These are phyloP conservation scores for Euzophera pinguis DNA, from an alignment of 2,888 invertebrate genomes.

Conservation along the genomic window DNA sequence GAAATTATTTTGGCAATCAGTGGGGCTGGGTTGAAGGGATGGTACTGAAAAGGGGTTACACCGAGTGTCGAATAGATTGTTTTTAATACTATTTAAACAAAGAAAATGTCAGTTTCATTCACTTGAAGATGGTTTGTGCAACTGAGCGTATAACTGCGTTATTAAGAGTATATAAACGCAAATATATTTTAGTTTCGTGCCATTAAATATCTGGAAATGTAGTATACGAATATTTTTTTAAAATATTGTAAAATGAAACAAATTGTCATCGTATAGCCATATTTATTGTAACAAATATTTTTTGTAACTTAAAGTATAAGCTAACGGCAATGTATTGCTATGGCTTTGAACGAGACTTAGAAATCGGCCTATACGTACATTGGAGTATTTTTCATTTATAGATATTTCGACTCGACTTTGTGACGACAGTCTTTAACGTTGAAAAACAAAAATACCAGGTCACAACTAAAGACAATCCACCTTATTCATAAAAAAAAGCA, in stretches of 20 bases:
- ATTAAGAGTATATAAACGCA: conserved; percentile 1
- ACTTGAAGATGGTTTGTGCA: background rate
- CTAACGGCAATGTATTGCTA: conserved; percentile 10
- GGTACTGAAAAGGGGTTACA: too few species aligned
- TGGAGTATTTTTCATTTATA: conserved; percentile 30
- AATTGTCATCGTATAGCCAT: conserved; percentile 24
- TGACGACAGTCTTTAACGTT: background rate
- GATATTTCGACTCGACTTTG: conserved; percentile 12
- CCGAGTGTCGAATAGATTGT: too few species aligned
- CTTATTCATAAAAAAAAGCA: too few species aligned
- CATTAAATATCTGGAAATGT: conserved; percentile 16
- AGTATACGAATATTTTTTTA: conserved; percentile 28
- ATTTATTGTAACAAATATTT: conserved; percentile 24
- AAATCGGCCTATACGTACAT: conserved; percentile 29
- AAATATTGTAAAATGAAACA: conserved; percentile 23
- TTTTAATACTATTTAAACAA: too few species aligned
- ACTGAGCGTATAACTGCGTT: background rate
- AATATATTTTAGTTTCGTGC: conserved; percentile 27
- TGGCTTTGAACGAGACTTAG: background rate
- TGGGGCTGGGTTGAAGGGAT: too few species aligned
- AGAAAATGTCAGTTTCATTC: too few species aligned
- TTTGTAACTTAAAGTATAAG: conserved; percentile 16
- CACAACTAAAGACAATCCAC: too few species aligned
- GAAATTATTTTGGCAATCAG: too few species aligned
- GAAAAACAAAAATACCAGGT: too few species aligned